Conservation (phyloP, 2,888 invertebrate species). For the Heterodera filipjevi region DNA sequence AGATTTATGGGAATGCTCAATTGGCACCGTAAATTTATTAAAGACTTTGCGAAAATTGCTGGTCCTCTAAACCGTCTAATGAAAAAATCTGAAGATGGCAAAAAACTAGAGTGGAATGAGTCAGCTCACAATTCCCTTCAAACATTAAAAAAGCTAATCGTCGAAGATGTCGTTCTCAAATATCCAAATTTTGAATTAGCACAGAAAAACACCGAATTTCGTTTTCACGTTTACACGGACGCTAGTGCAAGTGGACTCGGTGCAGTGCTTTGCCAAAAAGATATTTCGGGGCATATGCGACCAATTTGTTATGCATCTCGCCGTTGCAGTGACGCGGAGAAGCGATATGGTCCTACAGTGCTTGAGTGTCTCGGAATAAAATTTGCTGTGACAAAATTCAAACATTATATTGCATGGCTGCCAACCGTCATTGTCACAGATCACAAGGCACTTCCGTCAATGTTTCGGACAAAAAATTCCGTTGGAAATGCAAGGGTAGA, state of each 20-base stretch:
- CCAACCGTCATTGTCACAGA: not conserved
- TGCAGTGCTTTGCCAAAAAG: not conserved
- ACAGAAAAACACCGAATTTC: not conserved
- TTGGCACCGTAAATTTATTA: slow-evolving; percentile 27
- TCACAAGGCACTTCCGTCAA: not conserved
- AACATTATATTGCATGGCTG: not conserved
- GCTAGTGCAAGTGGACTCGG: not conserved
- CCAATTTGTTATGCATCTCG: not conserved
- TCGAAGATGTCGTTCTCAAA: not conserved
- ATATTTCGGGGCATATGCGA: not conserved
- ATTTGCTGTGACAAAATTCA: not conserved
- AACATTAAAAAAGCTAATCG: not conserved
- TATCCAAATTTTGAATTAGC: not conserved
- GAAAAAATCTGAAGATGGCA: not conserved
- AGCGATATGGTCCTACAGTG: not conserved
- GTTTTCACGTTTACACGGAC: slow-evolving; percentile 9
- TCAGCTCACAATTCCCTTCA: not conserved
- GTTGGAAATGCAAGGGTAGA: not conserved
- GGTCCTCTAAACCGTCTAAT: not conserved
- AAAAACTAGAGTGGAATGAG: not conserved
- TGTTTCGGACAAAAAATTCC: not conserved
- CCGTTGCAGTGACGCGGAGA: not conserved
- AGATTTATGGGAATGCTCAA: slow-evolving; percentile 20
- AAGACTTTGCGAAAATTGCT: slow-evolving; percentile 5
- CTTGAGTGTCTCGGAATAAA: not conserved